Conservation (phyloP, 2,888 invertebrate species). For the Oscheius sp. region DNA sequence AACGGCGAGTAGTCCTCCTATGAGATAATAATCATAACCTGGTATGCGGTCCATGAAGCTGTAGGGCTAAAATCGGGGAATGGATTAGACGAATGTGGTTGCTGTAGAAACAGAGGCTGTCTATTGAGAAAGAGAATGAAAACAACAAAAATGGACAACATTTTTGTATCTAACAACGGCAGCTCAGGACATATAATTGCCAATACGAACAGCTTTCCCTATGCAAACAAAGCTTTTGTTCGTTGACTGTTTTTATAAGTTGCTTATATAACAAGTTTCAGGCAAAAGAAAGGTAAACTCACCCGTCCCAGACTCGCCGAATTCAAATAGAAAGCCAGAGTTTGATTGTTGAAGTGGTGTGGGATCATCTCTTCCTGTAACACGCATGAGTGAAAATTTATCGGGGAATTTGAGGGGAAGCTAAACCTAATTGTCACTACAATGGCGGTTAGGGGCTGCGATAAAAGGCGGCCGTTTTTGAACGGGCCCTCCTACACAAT, state of each 20-base stretch:
- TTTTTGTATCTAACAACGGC: slow-evolving; percentile 6
- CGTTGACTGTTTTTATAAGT: too few relatives aligned
- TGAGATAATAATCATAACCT: slow-evolving; percentile 10
- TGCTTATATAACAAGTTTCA: slow-evolving; percentile 12
- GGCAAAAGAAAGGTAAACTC: not conserved
- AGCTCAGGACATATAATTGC: slow-evolving; percentile 1
- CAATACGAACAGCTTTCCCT: not conserved
- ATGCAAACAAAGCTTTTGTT: not conserved
- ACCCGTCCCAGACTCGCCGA: slow-evolving; percentile 15
- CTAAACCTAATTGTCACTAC: slow-evolving; percentile 6
- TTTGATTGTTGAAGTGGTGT: slow-evolving; percentile 29
- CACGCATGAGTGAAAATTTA: not conserved
- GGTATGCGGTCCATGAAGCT: slow-evolving; percentile 23
- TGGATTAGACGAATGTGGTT: not conserved
- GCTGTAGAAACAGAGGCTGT: not conserved
- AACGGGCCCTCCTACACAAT: too few relatives aligned
- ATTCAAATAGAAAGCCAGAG: slow-evolving; percentile 23
- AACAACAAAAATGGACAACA: too few relatives aligned
- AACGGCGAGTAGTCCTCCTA: slow-evolving; percentile 16
- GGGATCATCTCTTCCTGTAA: slow-evolving; percentile 24
- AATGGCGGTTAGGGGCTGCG: not conserved
- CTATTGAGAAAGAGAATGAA: not conserved
- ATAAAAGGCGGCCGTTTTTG: too few relatives aligned
- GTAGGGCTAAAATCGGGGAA: slow-evolving; percentile 12
- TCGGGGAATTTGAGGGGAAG: too few relatives aligned